Evolutionary conservation across 30 jellyfish, hydroid and myxozoan genomes (phyloP), one percentile per base, ranked within the genome.

Genomic region (Phacellophora camtschatica): DNA sequence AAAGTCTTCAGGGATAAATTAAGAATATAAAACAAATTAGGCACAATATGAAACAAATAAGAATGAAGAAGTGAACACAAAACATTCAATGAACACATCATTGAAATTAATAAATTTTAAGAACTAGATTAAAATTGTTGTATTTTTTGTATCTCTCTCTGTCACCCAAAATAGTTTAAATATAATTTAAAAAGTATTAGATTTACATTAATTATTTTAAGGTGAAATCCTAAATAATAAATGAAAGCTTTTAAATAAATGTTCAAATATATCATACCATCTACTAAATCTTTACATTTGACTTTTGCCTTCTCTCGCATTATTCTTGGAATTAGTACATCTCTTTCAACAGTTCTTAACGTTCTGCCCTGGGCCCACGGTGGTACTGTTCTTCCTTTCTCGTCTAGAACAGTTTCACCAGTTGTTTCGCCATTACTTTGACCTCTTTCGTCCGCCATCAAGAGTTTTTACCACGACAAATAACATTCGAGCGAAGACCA

Each of bases 311-410:
- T 71, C 42, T 84, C 83, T 37, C 94, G 82, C 98, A 92, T 92
- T 41, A 92, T 73, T 13, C 66, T 85, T 32, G 98, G 98, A 13
- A 92, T 74, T 45, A 92, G 88, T 15, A 92, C 98, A 54, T 92
- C 97, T 2, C 59, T 46, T 43, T 92, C 98, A 23, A 92, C 94
- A 41, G 85, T 84, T 48, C 98, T 73, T 20, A 92, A 61, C 30
- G 42, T 61, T 28, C 54, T 90, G 29, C 98, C 98, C 62, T 83
- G 63, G 3, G 98, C 98, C 98, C 98, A 92, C 15, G 98, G 98
- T 1, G 98, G 88, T 2, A 92, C n/a, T n/a, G n/a, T n/a, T n/a
- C n/a, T n/a, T n/a, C n/a, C n/a, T n/a, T n/a, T n/a, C n/a, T n/a
- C n/a, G n/a, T n/a, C n/a, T n/a, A n/a, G 66, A 30, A 42, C 66